Percentiles rank a stretch among this genome's conserved stretches.
These are phyloP conservation scores for Ditylenchus weischeri DNA, from an alignment of 2,888 invertebrate species.

Conservation along the genomic window DNA sequence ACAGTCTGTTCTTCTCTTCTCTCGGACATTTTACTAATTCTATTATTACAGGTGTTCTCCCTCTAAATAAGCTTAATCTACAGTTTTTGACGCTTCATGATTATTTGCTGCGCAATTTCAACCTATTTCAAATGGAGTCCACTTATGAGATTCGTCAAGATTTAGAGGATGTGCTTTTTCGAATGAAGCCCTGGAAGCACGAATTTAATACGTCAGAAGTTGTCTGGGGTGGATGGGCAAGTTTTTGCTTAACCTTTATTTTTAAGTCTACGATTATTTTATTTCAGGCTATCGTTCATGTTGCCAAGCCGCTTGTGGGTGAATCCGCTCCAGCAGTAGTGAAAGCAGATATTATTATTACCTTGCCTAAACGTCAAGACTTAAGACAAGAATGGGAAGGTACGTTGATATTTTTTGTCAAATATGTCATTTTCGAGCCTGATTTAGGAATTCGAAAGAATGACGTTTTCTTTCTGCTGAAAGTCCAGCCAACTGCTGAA, in stretches of 20 bases:
- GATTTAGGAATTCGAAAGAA: slow-evolving; percentile 75
- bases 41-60: slow-evolving; percentile 66
- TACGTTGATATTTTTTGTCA: slow-evolving; percentile 24
- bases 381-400: slow-evolving; percentile 94
- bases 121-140: slow-evolving; percentile 91
- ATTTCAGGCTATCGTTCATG: slow-evolving; percentile 40
- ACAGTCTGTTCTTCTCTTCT: slow-evolving; percentile 64
- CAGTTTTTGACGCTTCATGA: slow-evolving; percentile 97
- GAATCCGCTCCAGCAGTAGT: slow-evolving; percentile 87
- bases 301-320: slow-evolving; percentile 67
- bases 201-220: slow-evolving; percentile 43
- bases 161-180: slow-evolving; percentile 90
- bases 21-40: background rate
- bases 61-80: slow-evolving; percentile 91
- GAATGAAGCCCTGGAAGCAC: slow-evolving; percentile 84
- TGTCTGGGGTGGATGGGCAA: slow-evolving; percentile 96
- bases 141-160: slow-evolving; percentile 98
- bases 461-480: slow-evolving; percentile 93
- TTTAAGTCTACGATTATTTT: background rate
- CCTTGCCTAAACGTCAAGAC: slow-evolving; percentile 81
- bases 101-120: slow-evolving; percentile 92
- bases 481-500: slow-evolving; percentile 72
- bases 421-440: background rate
- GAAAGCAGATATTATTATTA: slow-evolving; percentile 87
- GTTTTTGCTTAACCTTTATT: slow-evolving; percentile 82